Evolutionary conservation across 2,888 invertebrate genomes (phyloP), one percentile per base, ranked within the genome.

Genomic region (Thalpophila matura): DNA sequence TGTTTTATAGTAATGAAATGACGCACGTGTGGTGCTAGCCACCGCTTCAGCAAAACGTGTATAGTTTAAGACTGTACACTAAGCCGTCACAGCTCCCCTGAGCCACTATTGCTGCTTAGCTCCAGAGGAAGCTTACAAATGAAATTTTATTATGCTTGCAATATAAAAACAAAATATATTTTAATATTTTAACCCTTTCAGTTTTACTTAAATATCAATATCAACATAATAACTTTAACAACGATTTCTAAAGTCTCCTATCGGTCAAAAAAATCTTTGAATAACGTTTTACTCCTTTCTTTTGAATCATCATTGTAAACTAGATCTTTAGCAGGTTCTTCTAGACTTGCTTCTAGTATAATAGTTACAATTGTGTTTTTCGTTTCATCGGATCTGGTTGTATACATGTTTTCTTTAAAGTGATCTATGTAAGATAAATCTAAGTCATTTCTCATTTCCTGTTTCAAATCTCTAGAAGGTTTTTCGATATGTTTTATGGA

Each of bases 381-480:
- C 0, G 6, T 31, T 26, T 31, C 7, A 38, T 29, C 10, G 1
- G 16, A 27, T 22, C n/a, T 31, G 6, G 16, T 2, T n/a, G 24
- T 16, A 3, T n/a, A 20, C 2, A n/a, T 6, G 4, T 37, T 31
- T 40, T 22, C 33, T 43, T 60, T 71, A 5, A 56, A 56, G 0
- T 35, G 14, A 24, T 60, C 51, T 7, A 56, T 22, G 9, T 45
- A 61, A 7, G 45, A 27, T 35, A 38, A n/a, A 7, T 74, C 55
- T 12, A 67, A 43, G 3, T 37, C 18, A 4, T 61, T 67, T 53
- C 38, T 60, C 6, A 53, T 29, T 51, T 61, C 60, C 26, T 6
- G 14, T n/a, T 4, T 31, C 1, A 24, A 26, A 33, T 31, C 20
- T 20, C 14, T 14, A 0, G n/a, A 2, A 26, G 9, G 3, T 38